Percentiles rank a stretch among this genome's conserved stretches.
phyloP scores from a whole-genome alignment of 2,888 invertebrate species.

The Hermaeophaga mercurialis region DNA sequence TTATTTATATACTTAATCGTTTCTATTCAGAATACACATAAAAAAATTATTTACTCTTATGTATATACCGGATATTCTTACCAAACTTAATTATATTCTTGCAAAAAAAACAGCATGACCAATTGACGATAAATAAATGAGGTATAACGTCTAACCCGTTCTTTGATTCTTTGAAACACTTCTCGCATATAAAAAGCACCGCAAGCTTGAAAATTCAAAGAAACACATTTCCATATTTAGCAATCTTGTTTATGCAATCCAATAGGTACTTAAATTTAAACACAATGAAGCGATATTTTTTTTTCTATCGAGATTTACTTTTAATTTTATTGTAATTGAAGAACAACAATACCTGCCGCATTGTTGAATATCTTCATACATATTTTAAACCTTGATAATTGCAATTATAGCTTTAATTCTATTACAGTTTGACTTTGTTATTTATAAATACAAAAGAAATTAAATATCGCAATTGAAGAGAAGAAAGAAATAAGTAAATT shows the following conservation, averaged over 20 bases:
- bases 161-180: conserved; percentile 19
- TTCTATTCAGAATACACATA: too few species aligned
- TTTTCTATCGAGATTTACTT: not conserved
- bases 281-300: not conserved
- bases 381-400: not conserved
- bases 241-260: conserved; percentile 14
- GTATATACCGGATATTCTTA: too few species aligned
- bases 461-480: too few species aligned
- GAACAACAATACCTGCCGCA: not conserved
- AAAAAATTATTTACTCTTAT: too few species aligned
- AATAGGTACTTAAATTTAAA: not conserved
- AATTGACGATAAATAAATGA: conserved; percentile 3
- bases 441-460: too few species aligned
- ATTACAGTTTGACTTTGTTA: too few species aligned
- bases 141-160: conserved; percentile 13
- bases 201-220: conserved; percentile 20
- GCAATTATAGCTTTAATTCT: too few species aligned
- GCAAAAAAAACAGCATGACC: conserved; percentile 6
- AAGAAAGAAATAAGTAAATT: too few species aligned
- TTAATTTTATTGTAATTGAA: not conserved
- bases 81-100: too few species aligned
- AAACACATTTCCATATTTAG: conserved; percentile 22
- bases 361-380: not conserved
- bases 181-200: conserved; percentile 1
- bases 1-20: too few species aligned